A percentile compares a stretch with the other conserved stretches of the same genome.
These are phyloP conservation scores for Eupleurogrammus muticus DNA, from an alignment of 2,797 vertebrate genomes.

Conservation along the genomic window DNA sequence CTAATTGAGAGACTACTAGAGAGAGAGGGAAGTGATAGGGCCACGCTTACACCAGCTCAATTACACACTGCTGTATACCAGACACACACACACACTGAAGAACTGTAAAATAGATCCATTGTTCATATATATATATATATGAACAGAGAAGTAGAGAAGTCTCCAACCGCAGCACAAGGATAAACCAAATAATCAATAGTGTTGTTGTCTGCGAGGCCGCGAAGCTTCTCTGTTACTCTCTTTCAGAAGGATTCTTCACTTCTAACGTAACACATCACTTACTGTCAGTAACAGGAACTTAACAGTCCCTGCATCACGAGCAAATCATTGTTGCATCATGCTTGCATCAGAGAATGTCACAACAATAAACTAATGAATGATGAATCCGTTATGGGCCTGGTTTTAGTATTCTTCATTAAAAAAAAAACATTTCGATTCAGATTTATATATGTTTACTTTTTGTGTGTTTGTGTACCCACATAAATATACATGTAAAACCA, in stretches of 20 bases:
- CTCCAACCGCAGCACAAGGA: conserved; percentile 30
- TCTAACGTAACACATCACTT: too few relatives aligned
- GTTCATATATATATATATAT: background rate
- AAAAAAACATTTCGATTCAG: background rate
- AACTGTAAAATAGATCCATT: conserved; percentile 28
- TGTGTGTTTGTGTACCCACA: background rate
- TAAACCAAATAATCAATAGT: conserved; percentile 56
- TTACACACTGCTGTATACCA: conserved; percentile 52
- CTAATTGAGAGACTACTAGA: conserved; percentile 78
- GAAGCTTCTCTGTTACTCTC: conserved; percentile 20
- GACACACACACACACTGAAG: conserved; percentile 25
- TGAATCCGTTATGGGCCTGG: background rate
- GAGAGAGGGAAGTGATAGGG: conserved; percentile 53
- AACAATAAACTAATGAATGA: background rate
- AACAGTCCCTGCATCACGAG: background rate
- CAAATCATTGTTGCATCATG: conserved; percentile 4
- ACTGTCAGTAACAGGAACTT: background rate
- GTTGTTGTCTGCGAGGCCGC: conserved; percentile 38
- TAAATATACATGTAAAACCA: background rate
- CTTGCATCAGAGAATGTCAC: conserved; percentile 22
- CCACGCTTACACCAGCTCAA: conserved; percentile 56
- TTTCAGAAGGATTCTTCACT: background rate
- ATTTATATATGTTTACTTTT: background rate
- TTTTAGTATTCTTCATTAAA: background rate
- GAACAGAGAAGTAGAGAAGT: conserved; percentile 10